These are phyloP conservation scores for Stegodyphus dumicola DNA, from an alignment of 1,140 invertebrate genomes.

Conservation along the genomic window DNA sequence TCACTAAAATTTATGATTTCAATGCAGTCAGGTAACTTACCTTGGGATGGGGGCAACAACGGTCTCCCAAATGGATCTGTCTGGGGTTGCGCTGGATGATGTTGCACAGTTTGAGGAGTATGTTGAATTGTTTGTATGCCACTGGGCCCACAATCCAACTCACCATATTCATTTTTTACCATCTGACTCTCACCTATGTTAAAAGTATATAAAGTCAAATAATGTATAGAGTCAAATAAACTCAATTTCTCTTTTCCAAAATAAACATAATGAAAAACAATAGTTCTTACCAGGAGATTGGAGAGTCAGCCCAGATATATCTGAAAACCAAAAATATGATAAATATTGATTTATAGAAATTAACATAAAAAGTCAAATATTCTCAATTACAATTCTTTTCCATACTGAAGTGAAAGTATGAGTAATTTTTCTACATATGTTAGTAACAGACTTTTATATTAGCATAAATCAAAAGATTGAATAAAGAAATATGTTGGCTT, in stretches of 20 bases:
- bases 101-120: slow-evolving; percentile 78
- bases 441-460: too few relatives aligned
- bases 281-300: slow-evolving; percentile 76
- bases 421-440: too few relatives aligned
- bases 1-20: too few relatives aligned
- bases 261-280: background rate
- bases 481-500: too few relatives aligned
- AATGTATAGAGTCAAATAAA: background rate
- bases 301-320: slow-evolving; percentile 86
- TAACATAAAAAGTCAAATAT: background rate
- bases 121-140: slow-evolving; percentile 59
- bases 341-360: background rate
- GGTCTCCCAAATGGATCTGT: slow-evolving; percentile 62
- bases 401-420: too few relatives aligned
- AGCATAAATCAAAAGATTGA: too few relatives aligned
- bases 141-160: slow-evolving; percentile 62
- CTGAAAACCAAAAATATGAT: slow-evolving; percentile 70
- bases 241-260: background rate
- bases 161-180: slow-evolving; percentile 79
- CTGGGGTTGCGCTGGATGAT: slow-evolving; percentile 77
- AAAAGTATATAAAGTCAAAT: background rate
- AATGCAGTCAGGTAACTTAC: background rate
- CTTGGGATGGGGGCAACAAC: slow-evolving; percentile 28
- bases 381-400: too few relatives aligned
- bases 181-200: slow-evolving; percentile 70